Evolutionary conservation across 1,140 invertebrate species (phyloP), one percentile per base, ranked within the genome.

Genomic region (Ceratosolen fusciceps): DNA sequence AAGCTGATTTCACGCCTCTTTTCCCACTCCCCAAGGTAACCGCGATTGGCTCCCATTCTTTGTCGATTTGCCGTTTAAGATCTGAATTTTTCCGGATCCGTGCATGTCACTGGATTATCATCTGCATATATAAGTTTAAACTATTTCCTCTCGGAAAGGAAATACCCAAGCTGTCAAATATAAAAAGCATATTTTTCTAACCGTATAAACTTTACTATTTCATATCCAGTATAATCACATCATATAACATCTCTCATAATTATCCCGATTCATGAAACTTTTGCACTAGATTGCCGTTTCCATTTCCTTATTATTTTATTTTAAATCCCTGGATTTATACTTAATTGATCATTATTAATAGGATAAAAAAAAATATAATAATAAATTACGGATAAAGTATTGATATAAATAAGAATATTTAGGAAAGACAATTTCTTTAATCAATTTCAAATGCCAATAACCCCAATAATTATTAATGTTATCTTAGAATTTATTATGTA

Each of bases 1-100:
- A 73, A 72, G 77, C 21, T 39, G 26, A 78, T 73, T 78, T 72
- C 60, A n/a, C 71, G 71, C 58, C 47, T 74, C 58, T 79, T 79
- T 73, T 74, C 60, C 21, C 10, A 26, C 37, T 12, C 26, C 39
- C 31, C 1, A 9, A 43, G 26, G 56, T 37, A 72, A 72, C 47
- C 43, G 68, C 29, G 68, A 72, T 72, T 62, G n/a, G 24, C 2
- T 3, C 24, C 54, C 26, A 78, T 72, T 62, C 39, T 5, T 31
- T 54, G n/a, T 47, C 60, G 34, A 79, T 74, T 79, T 73, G 47
- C 56, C 58, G 39, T 21, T 72, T 49, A 58, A 34, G 24, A 26
- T 26, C 34, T 21, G 52, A 68, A 56, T 77, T 77, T 71, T 56
- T 76, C n/a, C 19, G 19, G 39, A n/a, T 54, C 14, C 1, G 1